Percentiles rank a stretch among this genome's conserved stretches.
Conservation (phyloP, 2,888 invertebrate genomes). For the Idaea straminata region DNA sequence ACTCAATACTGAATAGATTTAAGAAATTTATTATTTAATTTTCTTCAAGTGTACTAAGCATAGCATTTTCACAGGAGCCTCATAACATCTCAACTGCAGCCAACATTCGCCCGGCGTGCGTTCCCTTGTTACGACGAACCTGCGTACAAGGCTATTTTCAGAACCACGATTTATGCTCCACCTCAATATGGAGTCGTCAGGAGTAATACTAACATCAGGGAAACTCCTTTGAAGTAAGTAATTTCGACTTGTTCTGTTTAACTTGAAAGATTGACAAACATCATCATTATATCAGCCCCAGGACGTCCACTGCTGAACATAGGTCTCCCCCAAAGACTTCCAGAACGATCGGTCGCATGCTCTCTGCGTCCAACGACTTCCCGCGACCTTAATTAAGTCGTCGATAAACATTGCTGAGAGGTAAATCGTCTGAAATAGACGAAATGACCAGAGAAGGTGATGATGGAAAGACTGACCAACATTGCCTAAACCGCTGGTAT, state of each 20-base stretch:
- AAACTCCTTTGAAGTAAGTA: slow-evolving; percentile 51
- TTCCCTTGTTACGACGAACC: slow-evolving; percentile 91
- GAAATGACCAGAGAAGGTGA: no score
- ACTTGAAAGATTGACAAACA: not conserved
- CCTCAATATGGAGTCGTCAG: slow-evolving; percentile 52
- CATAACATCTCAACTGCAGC: slow-evolving; percentile 85
- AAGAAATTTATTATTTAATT: not conserved
- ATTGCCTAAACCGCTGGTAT: no score
- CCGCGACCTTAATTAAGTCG: no score
- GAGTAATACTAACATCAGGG: slow-evolving; percentile 59
- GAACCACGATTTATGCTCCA: slow-evolving; percentile 81
- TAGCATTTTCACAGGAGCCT: slow-evolving; percentile 64
- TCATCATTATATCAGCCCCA: no score
- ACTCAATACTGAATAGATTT: no score
- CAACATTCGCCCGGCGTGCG: slow-evolving; percentile 82
- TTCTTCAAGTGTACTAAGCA: not conserved
- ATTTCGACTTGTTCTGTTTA: not conserved
- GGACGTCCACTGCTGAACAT: no score
- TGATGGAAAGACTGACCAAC: not conserved
- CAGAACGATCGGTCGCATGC: no score
- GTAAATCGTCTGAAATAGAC: no score
- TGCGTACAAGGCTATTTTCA: slow-evolving; percentile 83
- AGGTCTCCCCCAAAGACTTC: no score
- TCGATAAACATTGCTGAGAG: no score
- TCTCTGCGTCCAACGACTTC: no score